Evolutionary conservation across 2,113 vertebrate genomes (phyloP), one percentile per base, ranked within the genome.

Genomic region (Amia ocellicauda): DNA sequence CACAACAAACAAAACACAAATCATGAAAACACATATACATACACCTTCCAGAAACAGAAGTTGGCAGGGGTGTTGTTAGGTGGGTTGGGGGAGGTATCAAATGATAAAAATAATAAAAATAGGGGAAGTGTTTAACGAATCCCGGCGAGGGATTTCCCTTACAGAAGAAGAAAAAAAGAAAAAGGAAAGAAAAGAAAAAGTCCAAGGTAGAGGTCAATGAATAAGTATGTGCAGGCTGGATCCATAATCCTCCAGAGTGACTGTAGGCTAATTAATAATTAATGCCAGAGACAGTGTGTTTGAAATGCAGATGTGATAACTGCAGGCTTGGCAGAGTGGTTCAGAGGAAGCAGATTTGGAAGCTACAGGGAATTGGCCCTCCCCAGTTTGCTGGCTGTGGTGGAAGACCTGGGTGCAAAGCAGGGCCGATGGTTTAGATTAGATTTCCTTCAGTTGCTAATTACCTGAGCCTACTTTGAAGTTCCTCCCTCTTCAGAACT

Each of bases 221-320:
- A 91, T 93, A 93, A 92, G 85, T 92, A 85, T 88, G 82, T 84
- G 87, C 90, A 82, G 86, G 86, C 90, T 91, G 87, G 92, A 93
- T 93, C 89, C 88, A 86, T 86, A 94, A 93, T 92, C 91, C 93
- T 97, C 92, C 83, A 90, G 93, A 92, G 94, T 94, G 88, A 93
- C 93, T 94, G 92, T 89, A 91, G 95, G 94, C 93, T 96, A 97
- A 97, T 98, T 97, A 97, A 96, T 97, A 96, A 97, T 97, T 94
- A 97, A 98, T 98, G 91, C 93, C 94, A 97, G 93, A 94, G 90
- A 90, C 90, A 86, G 79, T 87, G 89, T 90, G 94, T 98, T 98
- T 98, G 94, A 97, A 97, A 97, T 98, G 94, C 93, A 98, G 95
- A 97, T 97, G 93, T 93, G 93, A 91, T 92, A 90, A 94, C 93